phyloP scores from a whole-genome alignment of 2,113 vertebrate species.

The Eidolon helvum region DNA sequence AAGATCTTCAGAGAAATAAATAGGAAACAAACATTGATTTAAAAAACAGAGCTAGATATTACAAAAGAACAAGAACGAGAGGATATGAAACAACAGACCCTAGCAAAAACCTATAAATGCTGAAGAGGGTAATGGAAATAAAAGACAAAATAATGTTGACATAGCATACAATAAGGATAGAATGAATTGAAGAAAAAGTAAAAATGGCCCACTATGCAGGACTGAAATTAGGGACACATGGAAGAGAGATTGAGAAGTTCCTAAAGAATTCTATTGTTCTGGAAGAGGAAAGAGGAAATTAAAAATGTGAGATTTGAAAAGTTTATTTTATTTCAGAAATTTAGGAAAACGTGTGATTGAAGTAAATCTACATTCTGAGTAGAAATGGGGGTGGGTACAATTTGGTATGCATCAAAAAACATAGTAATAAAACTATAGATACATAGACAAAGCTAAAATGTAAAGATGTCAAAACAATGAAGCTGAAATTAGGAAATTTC shows the following conservation, averaged over 20 bases:
- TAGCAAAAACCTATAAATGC: background rate
- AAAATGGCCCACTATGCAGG: background rate
- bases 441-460: background rate
- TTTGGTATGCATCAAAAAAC: background rate
- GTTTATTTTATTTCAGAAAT: background rate
- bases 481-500: background rate
- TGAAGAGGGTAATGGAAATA: background rate
- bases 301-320: background rate
- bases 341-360: background rate
- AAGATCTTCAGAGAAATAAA: background rate
- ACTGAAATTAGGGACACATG: background rate
- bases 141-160: background rate
- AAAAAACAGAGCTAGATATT: background rate
- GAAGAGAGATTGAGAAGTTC: background rate
- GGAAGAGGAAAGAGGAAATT: background rate
- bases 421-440: background rate
- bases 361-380: background rate
- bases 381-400: no score
- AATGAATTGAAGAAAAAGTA: background rate
- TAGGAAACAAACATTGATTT: background rate
- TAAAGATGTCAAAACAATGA: background rate
- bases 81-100: background rate
- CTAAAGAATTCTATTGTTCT: background rate
- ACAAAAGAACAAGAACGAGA: background rate
- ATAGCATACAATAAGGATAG: background rate